Percentiles rank a stretch among this genome's conserved stretches.
Evolutionary conservation across 2,113 vertebrate genomes (phyloP).

Genomic region (Rhinopomastus cyanomelas): DNA sequence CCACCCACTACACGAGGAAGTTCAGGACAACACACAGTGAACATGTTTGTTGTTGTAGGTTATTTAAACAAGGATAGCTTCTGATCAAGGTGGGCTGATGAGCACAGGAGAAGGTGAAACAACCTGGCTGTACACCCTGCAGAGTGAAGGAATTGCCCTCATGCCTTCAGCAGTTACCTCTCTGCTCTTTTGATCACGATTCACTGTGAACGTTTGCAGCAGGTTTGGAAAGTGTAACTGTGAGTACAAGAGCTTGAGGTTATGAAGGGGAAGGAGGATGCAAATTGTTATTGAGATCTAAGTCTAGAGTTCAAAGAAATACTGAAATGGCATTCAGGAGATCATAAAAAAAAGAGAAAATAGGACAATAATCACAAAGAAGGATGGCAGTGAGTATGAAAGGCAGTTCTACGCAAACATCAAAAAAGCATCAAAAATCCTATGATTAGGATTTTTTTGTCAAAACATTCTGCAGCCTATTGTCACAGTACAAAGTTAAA

Average conservation of each 20-base stretch:
- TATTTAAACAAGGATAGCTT: not conserved
- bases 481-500: not conserved
- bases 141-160: not conserved
- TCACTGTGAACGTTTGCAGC: not conserved
- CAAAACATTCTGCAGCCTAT: not conserved
- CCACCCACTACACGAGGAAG: not conserved
- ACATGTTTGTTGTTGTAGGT: not conserved
- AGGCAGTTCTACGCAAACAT: not conserved
- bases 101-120: rapidly evolving
- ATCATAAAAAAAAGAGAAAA: not conserved
- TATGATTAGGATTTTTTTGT: not conserved
- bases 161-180: not conserved
- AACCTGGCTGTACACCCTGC: not conserved
- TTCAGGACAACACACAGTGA: not conserved
- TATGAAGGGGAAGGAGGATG: not conserved
- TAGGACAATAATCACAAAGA: not conserved
- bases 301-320: not conserved
- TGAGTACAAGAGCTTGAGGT: not conserved
- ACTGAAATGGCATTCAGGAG: not conserved
- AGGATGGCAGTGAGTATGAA: not conserved
- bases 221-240: not conserved
- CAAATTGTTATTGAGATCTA: not conserved
- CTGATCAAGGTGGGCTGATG: not conserved
- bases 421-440: not conserved
- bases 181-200: not conserved